Conservation (phyloP, 2,797 vertebrate genomes). For the Siniperca undulata region DNA sequence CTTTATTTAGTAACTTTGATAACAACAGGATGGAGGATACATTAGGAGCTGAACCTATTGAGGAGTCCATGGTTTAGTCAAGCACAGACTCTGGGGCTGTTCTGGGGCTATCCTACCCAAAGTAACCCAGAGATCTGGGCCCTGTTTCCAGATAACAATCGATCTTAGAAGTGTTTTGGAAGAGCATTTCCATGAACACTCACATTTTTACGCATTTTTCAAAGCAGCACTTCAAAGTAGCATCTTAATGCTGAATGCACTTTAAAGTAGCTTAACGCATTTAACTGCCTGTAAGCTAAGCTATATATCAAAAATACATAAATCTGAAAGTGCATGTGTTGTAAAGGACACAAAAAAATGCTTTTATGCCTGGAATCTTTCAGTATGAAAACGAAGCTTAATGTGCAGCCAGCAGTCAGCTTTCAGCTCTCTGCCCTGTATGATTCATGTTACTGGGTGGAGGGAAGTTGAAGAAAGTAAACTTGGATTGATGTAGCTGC, state of each 20-base stretch:
- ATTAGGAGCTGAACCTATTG: constrained; percentile 3
- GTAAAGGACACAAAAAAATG: neutral
- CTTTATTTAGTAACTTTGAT: constrained; percentile 54
- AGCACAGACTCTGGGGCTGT: constrained; percentile 10
- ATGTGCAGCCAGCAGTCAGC: neutral
- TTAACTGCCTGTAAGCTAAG: neutral
- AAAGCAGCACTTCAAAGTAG: neutral
- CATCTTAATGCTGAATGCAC: neutral
- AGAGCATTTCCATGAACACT: neutral
- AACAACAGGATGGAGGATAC: constrained; percentile 18
- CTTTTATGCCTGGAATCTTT: neutral
- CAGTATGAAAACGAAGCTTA: neutral
- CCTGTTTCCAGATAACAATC: constrained; percentile 6
- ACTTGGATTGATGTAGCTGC: neutral
- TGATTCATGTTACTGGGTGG: constrained; percentile 9
- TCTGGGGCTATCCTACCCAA: constrained; percentile 11
- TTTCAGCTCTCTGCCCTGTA: neutral
- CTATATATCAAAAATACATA: neutral
- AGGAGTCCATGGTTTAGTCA: constrained; percentile 21
- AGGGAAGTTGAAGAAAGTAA: constrained; percentile 5
- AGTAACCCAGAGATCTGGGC: neutral
- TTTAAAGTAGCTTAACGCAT: neutral
- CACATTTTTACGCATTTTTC: constrained; percentile 2
- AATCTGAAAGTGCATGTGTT: neutral
- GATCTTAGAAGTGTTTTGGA: neutral